Evolutionary conservation across 2,113 vertebrate species (phyloP), one percentile per base, ranked within the genome.

Genomic region (Crotophaga sulcirostris): DNA sequence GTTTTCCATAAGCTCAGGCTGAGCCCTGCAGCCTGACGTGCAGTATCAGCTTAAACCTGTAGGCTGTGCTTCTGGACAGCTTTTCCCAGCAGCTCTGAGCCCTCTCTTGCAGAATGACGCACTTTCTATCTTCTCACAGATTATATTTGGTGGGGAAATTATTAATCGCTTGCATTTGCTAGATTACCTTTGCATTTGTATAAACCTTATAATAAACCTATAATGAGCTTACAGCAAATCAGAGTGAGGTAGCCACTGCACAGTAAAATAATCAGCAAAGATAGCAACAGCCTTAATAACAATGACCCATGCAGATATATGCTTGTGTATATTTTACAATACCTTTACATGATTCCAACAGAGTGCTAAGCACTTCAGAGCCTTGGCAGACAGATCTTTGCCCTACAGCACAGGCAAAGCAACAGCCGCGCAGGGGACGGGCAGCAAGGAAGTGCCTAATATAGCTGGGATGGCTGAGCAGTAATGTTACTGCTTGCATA

Each of bases 41-140:
- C 87, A 91, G 12, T 96, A 52, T 84, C 79, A 20, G 70, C 6
- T 34, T 4, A 5, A 3, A 20, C 93, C 96, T 83, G 67, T 16
- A 94, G 96, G 94, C 3, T 95, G 95, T 94, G 96, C 96, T 62
- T 93, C 60, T 52, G 85, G 29, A 84, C 51, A 85, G 87, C 78
- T 91, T 95, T 96, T 93, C 51, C 36, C 68, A 3, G 7, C 54
- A 7, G 70, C 66, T 68, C 33, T 4, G 0, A 25, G 19, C 19
- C 7, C n/a, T 0, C 3, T 14, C 34, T 63, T 33, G 23, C 16
- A 12, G 36, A 47, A 31, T 87, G 64, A 90, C 21, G 34, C 86
- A 75, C 47, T 91, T 93, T 38, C 16, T 21, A 11, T 49, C 64
- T 88, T 68, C 16, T 47, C 1, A 0, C 20, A 7, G 70, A 40